These are phyloP conservation scores for Lepidostoma basale DNA, from an alignment of 1,140 invertebrate genomes.

Conservation along the genomic window DNA sequence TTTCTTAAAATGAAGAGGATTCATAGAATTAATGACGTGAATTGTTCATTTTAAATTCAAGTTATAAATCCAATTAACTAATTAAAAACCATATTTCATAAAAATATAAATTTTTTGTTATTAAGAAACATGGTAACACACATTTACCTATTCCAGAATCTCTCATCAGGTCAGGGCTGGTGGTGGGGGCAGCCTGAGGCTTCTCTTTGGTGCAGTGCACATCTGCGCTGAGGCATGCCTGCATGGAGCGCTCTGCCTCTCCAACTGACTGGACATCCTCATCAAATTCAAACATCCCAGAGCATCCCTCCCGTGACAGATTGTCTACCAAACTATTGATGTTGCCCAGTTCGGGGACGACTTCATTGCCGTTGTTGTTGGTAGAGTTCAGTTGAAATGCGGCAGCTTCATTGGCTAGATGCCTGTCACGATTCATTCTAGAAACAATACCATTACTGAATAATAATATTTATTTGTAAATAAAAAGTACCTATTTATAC, in stretches of 20 bases:
- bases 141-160: slow-evolving; percentile 61
- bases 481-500: too few relatives aligned
- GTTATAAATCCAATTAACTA: too few relatives aligned
- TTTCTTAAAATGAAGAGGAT: too few relatives aligned
- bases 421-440: slow-evolving; percentile 37
- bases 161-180: slow-evolving; percentile 61
- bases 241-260: slow-evolving; percentile 10
- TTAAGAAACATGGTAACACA: too few relatives aligned
- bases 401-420: slow-evolving; percentile 21
- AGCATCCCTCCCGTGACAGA: slow-evolving; percentile 57
- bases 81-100: too few relatives aligned
- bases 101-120: too few relatives aligned
- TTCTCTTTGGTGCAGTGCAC: slow-evolving; percentile 27
- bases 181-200: slow-evolving; percentile 44
- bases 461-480: too few relatives aligned
- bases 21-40: too few relatives aligned
- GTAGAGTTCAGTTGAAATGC: slow-evolving; percentile 19
- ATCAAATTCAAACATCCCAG: slow-evolving; percentile 59
- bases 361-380: slow-evolving; percentile 20
- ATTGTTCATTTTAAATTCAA: too few relatives aligned
- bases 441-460: slow-evolving; percentile 3
- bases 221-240: slow-evolving; percentile 15
- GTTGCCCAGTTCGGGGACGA: slow-evolving; percentile 20
- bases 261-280: slow-evolving; percentile 48
- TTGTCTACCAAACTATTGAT: slow-evolving; percentile 50